phyloP scores from a whole-genome alignment of 1,140 invertebrate species.

The Drosophila chauvacae region DNA sequence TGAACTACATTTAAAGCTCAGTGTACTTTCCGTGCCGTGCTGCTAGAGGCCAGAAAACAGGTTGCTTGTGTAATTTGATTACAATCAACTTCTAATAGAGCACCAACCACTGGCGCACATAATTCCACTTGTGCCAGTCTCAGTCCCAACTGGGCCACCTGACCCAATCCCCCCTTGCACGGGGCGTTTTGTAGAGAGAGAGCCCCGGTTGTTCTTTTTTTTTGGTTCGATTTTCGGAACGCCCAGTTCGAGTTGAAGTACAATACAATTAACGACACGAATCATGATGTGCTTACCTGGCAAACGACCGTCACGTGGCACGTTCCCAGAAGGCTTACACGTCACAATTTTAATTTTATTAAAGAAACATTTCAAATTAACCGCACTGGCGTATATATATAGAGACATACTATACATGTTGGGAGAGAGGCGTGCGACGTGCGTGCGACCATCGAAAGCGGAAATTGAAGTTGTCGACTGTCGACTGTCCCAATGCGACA shows the following conservation, averaged over 20 bases:
- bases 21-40: background rate
- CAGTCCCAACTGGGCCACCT: constrained; percentile 3
- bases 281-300: constrained; percentile 84
- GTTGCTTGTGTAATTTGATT: constrained; percentile 84
- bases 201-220: background rate
- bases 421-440: constrained; percentile 22
- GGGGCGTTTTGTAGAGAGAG: background rate
- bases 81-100: constrained; percentile 83
- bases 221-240: constrained; percentile 15
- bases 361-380: constrained; percentile 84
- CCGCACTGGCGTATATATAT: constrained; percentile 41
- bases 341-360: constrained; percentile 84
- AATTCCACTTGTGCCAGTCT: constrained; percentile 39
- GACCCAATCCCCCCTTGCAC: constrained; percentile 2
- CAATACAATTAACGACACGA: constrained; percentile 84
- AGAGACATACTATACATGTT: background rate
- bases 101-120: constrained; percentile 61
- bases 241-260: constrained; percentile 64
- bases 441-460: constrained; percentile 43
- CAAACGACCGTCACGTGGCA: constrained; percentile 84
- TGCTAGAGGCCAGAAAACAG: constrained; percentile 55
- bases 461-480: constrained; percentile 64
- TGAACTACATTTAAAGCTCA: background rate
- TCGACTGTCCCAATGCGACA: constrained; percentile 57
- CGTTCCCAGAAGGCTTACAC: constrained; percentile 84